A percentile compares a stretch with the other conserved stretches of the same genome.
phyloP scores from a whole-genome alignment of 1,140 invertebrate species.

The Caenorhabditis remanei region DNA sequence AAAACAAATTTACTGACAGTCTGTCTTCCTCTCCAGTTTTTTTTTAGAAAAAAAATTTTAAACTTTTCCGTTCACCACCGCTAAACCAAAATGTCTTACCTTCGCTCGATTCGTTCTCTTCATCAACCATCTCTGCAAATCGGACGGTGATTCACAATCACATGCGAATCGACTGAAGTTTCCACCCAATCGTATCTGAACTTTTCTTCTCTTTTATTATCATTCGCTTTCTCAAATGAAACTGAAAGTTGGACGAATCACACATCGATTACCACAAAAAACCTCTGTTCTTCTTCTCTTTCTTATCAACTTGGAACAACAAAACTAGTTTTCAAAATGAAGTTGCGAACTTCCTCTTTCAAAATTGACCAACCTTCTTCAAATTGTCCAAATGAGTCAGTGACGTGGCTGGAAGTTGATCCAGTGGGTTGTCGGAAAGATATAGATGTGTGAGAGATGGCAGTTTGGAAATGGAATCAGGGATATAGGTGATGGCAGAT shows the following conservation, averaged over 20 bases:
- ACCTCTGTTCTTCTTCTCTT: not conserved
- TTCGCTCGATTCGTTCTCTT: constrained; percentile 24
- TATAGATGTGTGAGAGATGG: constrained; percentile 22
- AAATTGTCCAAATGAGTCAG: constrained; percentile 46
- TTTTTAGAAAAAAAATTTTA: too few species aligned
- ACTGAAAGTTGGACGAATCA: not conserved
- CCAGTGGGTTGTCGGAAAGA: constrained; percentile 39
- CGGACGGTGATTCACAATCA: constrained; percentile 43
- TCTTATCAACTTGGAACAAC: constrained; percentile 40
- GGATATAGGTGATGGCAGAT: constrained; percentile 11
- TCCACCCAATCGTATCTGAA: constrained; percentile 45
- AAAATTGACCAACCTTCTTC: constrained; percentile 12
- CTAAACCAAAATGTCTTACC: not conserved
- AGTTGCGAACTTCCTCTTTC: not conserved
- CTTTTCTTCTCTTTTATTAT: not conserved
- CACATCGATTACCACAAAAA: not conserved
- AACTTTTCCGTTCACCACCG: too few species aligned
- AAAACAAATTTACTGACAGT: too few species aligned
- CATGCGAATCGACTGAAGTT: constrained; percentile 36
- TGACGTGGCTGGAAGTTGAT: constrained; percentile 21
- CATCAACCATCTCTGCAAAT: constrained; percentile 52
- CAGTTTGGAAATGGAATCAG: constrained; percentile 11
- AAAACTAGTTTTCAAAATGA: constrained; percentile 4
- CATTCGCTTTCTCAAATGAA: not conserved
- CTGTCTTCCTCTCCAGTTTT: too few species aligned